phyloP scores from a whole-genome alignment of 2,797 vertebrate genomes.

The Notamacropus eugenii region DNA sequence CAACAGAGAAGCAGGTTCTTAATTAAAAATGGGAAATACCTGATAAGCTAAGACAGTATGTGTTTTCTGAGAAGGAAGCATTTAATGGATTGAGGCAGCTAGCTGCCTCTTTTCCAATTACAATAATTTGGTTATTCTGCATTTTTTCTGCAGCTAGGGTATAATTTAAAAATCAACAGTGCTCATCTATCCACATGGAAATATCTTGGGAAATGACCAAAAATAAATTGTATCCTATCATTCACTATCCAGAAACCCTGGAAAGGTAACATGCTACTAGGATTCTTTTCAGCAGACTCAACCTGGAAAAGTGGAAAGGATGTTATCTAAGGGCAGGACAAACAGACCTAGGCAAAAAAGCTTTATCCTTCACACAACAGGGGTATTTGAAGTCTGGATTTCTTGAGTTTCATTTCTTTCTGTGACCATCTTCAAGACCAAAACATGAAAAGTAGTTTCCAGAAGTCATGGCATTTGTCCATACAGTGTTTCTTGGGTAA shows the following conservation, averaged over 20 bases:
- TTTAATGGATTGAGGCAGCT: constrained; percentile 51
- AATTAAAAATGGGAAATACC: constrained; percentile 49
- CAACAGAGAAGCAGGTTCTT: constrained; percentile 21
- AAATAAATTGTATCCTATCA: constrained; percentile 10
- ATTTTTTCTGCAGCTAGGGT: constrained; percentile 35
- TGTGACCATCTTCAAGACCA: not conserved
- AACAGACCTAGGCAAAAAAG: not conserved
- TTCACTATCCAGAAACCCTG: not conserved
- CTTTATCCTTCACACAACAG: not conserved
- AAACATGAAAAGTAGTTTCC: not conserved
- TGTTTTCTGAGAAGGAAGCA: not conserved
- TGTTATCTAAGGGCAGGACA: not conserved
- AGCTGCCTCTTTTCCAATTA: constrained; percentile 36
- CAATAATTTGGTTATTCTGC: constrained; percentile 22
- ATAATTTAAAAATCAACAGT: constrained; percentile 64
- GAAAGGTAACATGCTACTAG: not conserved
- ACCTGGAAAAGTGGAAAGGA: not conserved
- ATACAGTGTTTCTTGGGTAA: not conserved
- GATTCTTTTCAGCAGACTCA: not conserved
- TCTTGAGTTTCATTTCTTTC: constrained; percentile 5
- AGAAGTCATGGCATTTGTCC: not conserved
- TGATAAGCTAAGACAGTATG: not conserved
- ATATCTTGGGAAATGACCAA: constrained; percentile 28
- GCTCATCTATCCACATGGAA: not conserved
- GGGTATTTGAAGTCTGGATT: not conserved